Evolutionary conservation across 2,888 invertebrate species (phyloP).

Genomic region (Lathronympha strigana): DNA sequence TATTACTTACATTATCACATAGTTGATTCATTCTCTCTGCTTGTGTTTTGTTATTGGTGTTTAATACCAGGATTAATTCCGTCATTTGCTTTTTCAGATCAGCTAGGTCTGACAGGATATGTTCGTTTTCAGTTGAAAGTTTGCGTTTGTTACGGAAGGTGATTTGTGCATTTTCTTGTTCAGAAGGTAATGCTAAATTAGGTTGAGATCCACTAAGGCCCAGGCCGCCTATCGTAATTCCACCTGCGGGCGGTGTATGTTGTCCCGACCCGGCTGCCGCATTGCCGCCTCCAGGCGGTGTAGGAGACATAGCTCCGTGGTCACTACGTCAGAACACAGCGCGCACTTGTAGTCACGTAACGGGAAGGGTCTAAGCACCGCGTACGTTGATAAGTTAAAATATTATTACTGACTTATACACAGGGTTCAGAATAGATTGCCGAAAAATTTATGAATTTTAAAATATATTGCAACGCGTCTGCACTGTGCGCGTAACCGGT

Average conservation of each 20-base stretch:
- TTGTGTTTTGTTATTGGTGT: not conserved
- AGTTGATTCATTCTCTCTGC: not conserved
- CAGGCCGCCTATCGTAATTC: not conserved
- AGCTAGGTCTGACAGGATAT: not conserved
- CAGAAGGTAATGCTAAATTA: not conserved
- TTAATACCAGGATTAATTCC: not conserved
- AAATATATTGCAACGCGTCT: not conserved
- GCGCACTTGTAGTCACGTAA: not conserved
- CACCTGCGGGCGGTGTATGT: not conserved
- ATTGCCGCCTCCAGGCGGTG: too few relatives aligned
- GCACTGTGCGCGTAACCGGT: too few relatives aligned
- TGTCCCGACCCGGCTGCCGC: too few relatives aligned
- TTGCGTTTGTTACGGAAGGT: not conserved
- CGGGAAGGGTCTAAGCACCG: not conserved
- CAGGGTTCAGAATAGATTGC: not conserved
- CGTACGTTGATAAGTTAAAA: not conserved
- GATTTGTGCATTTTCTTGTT: slow-evolving; percentile 1
- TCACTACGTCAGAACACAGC: not conserved
- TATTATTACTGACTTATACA: not conserved
- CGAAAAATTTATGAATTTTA: not conserved
- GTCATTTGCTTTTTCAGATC: not conserved
- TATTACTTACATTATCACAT: not conserved
- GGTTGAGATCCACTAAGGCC: not conserved
- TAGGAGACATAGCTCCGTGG: slow-evolving; percentile 3
- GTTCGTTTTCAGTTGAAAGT: not conserved